phyloP scores from a whole-genome alignment of 2,888 invertebrate genomes.

The Stenurella melanura region DNA sequence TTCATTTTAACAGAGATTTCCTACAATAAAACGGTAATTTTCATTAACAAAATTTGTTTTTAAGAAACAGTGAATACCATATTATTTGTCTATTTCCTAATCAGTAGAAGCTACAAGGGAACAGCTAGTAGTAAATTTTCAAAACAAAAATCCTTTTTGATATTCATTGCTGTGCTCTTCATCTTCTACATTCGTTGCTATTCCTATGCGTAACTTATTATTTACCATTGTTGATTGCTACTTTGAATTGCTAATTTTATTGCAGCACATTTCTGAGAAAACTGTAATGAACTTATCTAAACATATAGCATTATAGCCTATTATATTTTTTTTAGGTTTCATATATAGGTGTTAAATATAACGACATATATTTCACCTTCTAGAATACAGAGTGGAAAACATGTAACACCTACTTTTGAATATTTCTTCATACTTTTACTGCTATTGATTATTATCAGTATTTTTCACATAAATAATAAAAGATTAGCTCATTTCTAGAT shows the following conservation, averaged over 20 bases:
- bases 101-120: neutral
- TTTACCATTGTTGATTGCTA: slow-evolving; percentile 35
- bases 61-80: too few species aligned
- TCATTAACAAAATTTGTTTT: too few species aligned
- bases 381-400: slow-evolving; percentile 1
- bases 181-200: slow-evolving; percentile 30
- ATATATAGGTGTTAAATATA: slow-evolving; percentile 4
- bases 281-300: slow-evolving; percentile 29
- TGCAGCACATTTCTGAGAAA: slow-evolving; percentile 36
- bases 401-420: neutral
- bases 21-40: too few species aligned
- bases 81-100: neutral
- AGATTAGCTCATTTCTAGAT: too few species aligned
- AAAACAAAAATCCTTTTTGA: slow-evolving; percentile 8
- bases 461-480: too few species aligned
- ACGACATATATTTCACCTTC: neutral
- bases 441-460: too few species aligned
- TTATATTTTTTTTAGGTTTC: slow-evolving; percentile 23
- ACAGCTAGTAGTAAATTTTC: neutral
- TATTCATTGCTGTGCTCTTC: slow-evolving; percentile 10
- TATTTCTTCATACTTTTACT: neutral
- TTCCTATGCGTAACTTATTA: slow-evolving; percentile 28
- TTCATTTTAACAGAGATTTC: too few species aligned
- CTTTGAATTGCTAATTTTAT: slow-evolving; percentile 43
- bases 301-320: slow-evolving; percentile 24